These are phyloP conservation scores for Epizoanthus scotinus DNA, from an alignment of 92 coral and sea anemone species.

Conservation along the genomic window DNA sequence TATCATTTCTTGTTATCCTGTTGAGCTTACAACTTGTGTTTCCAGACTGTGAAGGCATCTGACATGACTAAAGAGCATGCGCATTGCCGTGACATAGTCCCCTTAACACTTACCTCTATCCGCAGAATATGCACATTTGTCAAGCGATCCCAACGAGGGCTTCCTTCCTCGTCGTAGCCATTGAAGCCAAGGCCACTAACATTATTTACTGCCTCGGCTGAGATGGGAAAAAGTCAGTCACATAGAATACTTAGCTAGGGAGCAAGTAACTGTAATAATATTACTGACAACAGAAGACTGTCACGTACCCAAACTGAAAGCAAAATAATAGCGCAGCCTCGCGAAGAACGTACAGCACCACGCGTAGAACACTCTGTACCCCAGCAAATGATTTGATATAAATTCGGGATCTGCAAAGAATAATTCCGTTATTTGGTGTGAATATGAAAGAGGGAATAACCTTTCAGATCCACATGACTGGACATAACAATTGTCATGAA, in stretches of 20 bases:
- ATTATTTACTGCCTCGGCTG: conserved; percentile 86
- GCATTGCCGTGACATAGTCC: too few species aligned
- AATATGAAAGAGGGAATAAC: too few species aligned
- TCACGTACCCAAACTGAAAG: conserved; percentile 26
- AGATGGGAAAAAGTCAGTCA: not conserved
- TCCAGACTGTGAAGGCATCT: too few species aligned
- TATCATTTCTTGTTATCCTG: too few species aligned
- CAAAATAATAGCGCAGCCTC: conserved; percentile 39
- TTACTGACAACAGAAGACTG: not conserved
- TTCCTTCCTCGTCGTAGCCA: conserved; percentile 79
- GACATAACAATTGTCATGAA: not conserved
- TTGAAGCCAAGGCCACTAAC: conserved; percentile 82
- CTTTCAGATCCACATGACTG: not conserved
- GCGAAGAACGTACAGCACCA: conserved; percentile 29
- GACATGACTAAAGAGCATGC: too few species aligned
- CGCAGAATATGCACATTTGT: conserved; percentile 58
- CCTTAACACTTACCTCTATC: conserved; percentile 65
- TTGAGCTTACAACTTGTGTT: too few species aligned
- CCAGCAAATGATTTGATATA: conserved; percentile 3
- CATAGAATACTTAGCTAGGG: not conserved
- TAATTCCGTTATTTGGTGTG: not conserved
- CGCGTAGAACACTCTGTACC: conserved; percentile 30
- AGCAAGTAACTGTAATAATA: too few species aligned
- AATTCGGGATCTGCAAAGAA: conserved; percentile 28
- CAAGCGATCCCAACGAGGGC: conserved; percentile 74